Base-by-base conservation (phyloP, 2,797 vertebrate genomes). In the Sebastiscus albofasciatus region DNA sequence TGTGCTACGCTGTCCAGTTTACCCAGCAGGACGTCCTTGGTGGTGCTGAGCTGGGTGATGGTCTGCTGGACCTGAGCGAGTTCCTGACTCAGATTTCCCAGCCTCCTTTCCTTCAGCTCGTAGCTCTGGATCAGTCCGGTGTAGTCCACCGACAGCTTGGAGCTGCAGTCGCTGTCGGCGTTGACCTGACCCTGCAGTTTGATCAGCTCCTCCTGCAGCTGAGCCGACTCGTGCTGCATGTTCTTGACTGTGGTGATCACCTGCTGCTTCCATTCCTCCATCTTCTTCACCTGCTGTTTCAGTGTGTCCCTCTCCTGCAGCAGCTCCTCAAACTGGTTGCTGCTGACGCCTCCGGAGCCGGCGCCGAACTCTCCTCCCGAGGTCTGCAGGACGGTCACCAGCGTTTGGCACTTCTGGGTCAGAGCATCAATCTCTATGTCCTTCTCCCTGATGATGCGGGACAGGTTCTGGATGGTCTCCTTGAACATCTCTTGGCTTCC, bases 191-290 rank as follows among this genome's bases (percentile, higher is more conserved):
- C 94, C 85, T 99, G 98, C 31, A 99, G 97, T 10, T 96, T 96
- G 12, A 98, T 92, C 20, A 99, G 95, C 69, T 99, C 98, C 24
- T 98, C 98, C 24, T 99, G 98, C 42, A 99, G 96, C 84, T 99
- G 97, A 12, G 97, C 98, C 0, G 98, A 99, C 92, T 99, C 99
- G 0, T 97, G 98, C 34, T 99, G 97, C 98, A 99, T 99, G 81
- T 99, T 99, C 82, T 97, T 97, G 8, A 99, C 97, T 0, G 98
- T 99, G 13, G 99, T 99, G 90, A 99, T 99, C 65, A 99, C 99
- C 85, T 99, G 99, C 77, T 98, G 97, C 85, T 99, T 99, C 99
- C 99, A 99, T 87, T 99, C 99, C 27, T 99, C 98, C 97, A 99
- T 97, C 92, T 99, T 99, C 94, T 99, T 99, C 36, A 99, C 97